Base-by-base conservation (phyloP, 1,140 invertebrate genomes). In the Elysia chlorotica region DNA sequence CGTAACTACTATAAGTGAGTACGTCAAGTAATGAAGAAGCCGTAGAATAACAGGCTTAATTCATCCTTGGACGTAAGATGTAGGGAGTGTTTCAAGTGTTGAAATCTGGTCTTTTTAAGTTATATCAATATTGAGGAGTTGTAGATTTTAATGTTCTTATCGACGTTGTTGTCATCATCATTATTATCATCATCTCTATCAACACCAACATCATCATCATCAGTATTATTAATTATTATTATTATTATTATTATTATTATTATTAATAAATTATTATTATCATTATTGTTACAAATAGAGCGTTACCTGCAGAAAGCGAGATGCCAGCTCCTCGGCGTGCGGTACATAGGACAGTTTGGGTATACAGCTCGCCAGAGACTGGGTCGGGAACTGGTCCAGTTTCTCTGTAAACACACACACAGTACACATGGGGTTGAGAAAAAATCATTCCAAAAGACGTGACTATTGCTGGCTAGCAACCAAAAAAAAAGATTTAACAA, bases 241-340 rank as follows among this genome's bases (percentile, higher is more conserved):
- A 10, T n/a, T 14, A 48, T 10, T 14, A 48, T n/a, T 14, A 48
- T n/a, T 14, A 48, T 48, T 48, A 48, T n/a, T 48, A 48, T 10
- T 14, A 48, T 48, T n/a, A 48, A 48, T n/a, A 10, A 48, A 48
- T n/a, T 14, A 48, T n/a, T 48, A 10, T 48, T n/a, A 10, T 48
- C n/a, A n/a, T 48, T 48, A 14, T 48, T 62, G 30, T 28, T 69
- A 31, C 37, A 35, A 57, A 63, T 48, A 67, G 35, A 31, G 41
- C 72, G 54, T 77, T 79, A 91, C 90, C 88, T 91, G 90, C 74
- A 98, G 90, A 78, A 97, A 91, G 74, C 92, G 90, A 65, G 91
- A 91, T 62, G 95, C 95, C 89, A 97, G 92, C 78, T 91, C 91
- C 88, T 98, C 96, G 74, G 95, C 94, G 88, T 96, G 92, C 71